Evolutionary conservation across 1,140 invertebrate genomes (phyloP), one percentile per base, ranked within the genome.

Genomic region (Leptinotarsa defecta): DNA sequence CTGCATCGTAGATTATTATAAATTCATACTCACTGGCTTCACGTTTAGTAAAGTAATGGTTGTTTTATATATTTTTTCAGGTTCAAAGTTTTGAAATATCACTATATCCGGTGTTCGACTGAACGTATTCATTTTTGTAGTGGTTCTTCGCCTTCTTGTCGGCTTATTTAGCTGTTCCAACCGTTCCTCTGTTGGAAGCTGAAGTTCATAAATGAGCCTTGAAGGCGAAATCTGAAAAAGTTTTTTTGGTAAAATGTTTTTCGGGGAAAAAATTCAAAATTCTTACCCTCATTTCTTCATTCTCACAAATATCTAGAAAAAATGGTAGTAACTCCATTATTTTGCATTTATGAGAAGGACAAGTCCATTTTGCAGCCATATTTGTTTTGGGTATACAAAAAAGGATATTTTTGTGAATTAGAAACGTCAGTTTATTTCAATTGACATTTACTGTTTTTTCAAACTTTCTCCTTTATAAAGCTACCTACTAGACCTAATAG

Each of bases 21-120:
- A 34, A 34, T 8, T 34, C 27, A 34, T 57, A 68, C 70, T 74
- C 83, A 86, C 86, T 74, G 85, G 80, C 11, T 83, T 79, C 34
- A 78, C 81, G 77, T 89, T 89, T 27, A 78, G 81, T 76, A 89
- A 76, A 0, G 76, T 78, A 6, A 89, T 70, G 1, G 77, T 77
- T 8, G 83, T 75, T 48, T 74, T 83, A 65, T 86, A 85, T 15
- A 62, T 74, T 20, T 81, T 71, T 20, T 84, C 85, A 4, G 80
- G 68, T 22, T 76, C 43, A 76, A 85, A 88, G 70, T 86, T 86
- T 81, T 88, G 86, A 75, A 87, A 88, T 57, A 88, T 75, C 4
- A 88, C 63, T 1, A 87, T 79, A 34, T 78, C 76, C 2, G 87
- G 87, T 20, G 72, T 82, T 2, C 82, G 74, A 24, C 79, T 77